Base-by-base conservation (phyloP, 2,797 vertebrate genomes). In the Crenichthys baileyi region DNA sequence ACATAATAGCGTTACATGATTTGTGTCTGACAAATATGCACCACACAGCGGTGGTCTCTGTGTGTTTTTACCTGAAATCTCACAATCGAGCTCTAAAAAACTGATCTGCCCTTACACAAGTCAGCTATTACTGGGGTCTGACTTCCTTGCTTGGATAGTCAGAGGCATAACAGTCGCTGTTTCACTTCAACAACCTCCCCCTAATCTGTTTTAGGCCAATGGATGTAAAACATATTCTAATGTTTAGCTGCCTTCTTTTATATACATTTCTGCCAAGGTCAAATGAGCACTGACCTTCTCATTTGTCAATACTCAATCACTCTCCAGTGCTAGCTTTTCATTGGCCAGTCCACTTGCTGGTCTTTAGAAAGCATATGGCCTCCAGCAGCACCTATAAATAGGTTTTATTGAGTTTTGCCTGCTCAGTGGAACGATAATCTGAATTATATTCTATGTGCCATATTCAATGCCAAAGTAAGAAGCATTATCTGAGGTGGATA, bases 401-500 rank as follows among this genome's bases (percentile, higher is more conserved):
- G 67, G 41, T 15, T 26, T 70, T 46, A 70, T 70, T 70, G 24
- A 70, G 44, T n/a, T 48, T 36, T 16, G 41, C 13, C 44, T 70
- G 13, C 67, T 70, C 67, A 26, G n/a, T 26, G 44, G 48, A 70
- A 70, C 8, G 8, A 67, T 75, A 46, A 68, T 29, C 61, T 31
- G 1, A 67, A 58, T 82, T 53, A 63, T n/a, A 71, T 63, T 55
- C 50, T 50, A 36, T 78, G 46, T 48, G n/a, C 44, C 44, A 75
- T 50, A 55, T 3, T 67, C 15, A 24, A 18, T 67, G 61, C 70
- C 8, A 39, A 12, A 76, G 24, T 48, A 70, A 24, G 15, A 51
- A 78, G 67, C 60, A 9, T 13, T 70, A 20, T 68, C 74, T 48
- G 51, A 61, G 78, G 65, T 70, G 22, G 61, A 75, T 76, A 63